Evolutionary conservation across 2,113 vertebrate species (phyloP).

Genomic region (Scytalopus superciliaris): DNA sequence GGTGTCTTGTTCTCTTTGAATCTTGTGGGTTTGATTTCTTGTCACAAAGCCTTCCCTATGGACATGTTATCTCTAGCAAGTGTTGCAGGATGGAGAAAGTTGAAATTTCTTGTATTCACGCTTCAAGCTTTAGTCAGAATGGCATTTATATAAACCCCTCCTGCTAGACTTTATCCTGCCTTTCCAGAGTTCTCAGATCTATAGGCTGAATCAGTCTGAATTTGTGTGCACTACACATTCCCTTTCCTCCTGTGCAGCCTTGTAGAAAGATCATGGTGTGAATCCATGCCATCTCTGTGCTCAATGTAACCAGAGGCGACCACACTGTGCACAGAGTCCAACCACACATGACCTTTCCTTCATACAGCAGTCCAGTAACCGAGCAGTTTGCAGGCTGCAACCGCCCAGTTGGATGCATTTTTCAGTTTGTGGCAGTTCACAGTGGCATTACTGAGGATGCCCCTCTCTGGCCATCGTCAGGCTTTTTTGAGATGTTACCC

Average conservation of each 20-base stretch:
- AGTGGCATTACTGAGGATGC: background rate
- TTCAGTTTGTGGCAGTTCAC: background rate
- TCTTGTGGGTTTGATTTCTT: background rate
- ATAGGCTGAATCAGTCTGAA: background rate
- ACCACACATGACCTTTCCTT: background rate
- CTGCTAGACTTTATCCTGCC: background rate
- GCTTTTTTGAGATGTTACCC: background rate
- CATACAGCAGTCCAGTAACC: background rate
- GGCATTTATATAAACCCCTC: background rate
- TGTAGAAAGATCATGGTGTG: background rate
- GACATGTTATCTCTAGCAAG: background rate
- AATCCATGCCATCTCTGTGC: background rate
- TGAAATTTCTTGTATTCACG: background rate
- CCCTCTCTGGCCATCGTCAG: accelerated
- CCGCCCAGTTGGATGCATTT: background rate
- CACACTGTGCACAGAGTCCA: background rate
- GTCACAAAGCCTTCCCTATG: background rate
- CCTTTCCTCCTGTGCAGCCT: background rate
- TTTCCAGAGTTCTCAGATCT: background rate
- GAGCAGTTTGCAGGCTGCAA: background rate
- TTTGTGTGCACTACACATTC: accelerated
- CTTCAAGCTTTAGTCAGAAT: background rate
- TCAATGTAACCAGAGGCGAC: background rate
- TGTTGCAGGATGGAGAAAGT: background rate
- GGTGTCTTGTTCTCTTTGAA: background rate